Percentiles rank a stretch among this genome's conserved stretches.
Conservation (phyloP, 2,888 invertebrate genomes). For the Rhogogaster chlorosoma region DNA sequence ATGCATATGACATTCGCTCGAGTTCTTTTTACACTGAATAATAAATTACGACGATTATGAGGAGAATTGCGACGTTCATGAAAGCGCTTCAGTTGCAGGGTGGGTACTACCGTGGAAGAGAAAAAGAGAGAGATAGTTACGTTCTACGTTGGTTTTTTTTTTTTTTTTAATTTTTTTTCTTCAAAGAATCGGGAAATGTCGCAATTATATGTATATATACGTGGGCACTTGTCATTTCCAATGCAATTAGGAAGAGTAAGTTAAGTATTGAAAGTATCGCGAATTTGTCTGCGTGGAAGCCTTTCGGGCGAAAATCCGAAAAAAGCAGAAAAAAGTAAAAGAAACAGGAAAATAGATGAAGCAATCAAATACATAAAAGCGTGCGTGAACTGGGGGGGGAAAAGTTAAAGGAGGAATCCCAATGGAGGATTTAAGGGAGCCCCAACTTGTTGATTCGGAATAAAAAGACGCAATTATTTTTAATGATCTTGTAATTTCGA, state of each 20-base stretch:
- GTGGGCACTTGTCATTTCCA: slow-evolving; percentile 76
- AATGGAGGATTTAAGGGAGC: background rate
- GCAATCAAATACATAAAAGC: slow-evolving; percentile 1
- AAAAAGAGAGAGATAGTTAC: slow-evolving; percentile 17
- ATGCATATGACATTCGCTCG: background rate
- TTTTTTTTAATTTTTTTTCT: slow-evolving; percentile 55
- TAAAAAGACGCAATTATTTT: background rate
- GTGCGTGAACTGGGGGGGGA: background rate
- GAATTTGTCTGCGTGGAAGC: background rate
- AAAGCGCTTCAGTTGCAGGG: slow-evolving; percentile 5
- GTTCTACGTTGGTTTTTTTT: slow-evolving; percentile 1
- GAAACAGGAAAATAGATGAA: background rate
- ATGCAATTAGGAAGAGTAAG: slow-evolving; percentile 10
- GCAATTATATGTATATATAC: slow-evolving; percentile 55
- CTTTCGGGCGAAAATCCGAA: background rate
- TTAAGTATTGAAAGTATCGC: background rate
- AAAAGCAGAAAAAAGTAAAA: background rate
- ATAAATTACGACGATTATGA: slow-evolving; percentile 12
- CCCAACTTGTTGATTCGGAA: background rate
- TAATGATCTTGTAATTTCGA: background rate
- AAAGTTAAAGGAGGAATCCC: background rate
- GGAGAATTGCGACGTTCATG: slow-evolving; percentile 11
- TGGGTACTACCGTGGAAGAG: slow-evolving; percentile 14
- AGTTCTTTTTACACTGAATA: background rate
- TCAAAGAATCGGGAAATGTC: slow-evolving; percentile 61